Conservation (phyloP, 2,888 invertebrate species). For the Noctuana brunneofusca region DNA sequence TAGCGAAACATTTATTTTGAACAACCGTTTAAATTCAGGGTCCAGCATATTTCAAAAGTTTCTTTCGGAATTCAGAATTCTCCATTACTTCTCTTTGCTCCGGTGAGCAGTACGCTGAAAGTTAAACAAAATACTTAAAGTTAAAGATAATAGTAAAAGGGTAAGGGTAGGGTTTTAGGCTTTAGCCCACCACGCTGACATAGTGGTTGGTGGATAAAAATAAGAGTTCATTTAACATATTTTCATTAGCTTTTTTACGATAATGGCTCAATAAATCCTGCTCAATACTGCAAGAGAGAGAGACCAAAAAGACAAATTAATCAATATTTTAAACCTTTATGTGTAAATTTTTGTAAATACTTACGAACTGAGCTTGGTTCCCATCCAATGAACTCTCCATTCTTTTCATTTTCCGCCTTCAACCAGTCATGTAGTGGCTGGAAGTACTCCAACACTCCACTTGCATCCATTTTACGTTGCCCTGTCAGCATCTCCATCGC, state of each 20-base stretch:
- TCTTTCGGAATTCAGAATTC: conserved; percentile 55
- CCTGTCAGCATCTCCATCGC: conserved; percentile 89
- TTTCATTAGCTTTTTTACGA: no score
- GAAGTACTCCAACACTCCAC: conserved; percentile 88
- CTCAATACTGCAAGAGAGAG: no score
- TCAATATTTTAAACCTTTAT: no score
- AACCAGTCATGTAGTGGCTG: conserved; percentile 87
- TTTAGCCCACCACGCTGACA: no score
- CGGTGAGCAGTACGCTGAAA: conserved; percentile 69
- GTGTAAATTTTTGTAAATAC: conserved; percentile 42
- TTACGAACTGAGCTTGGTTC: conserved; percentile 73
- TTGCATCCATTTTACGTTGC: conserved; percentile 86
- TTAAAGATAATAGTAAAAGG: no score
- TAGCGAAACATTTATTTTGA: not conserved
- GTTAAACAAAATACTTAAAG: not conserved
- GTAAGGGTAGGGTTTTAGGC: no score
- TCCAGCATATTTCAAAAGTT: conserved; percentile 51
- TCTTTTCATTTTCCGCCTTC: conserved; percentile 84
- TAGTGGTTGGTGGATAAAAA: no score
- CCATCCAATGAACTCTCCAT: conserved; percentile 84
- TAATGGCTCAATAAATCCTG: no score
- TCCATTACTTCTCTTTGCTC: conserved; percentile 63
- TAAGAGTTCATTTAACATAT: no score
- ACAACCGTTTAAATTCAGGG: conserved; percentile 39
- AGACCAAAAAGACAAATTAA: no score